phyloP scores from a whole-genome alignment of 1,140 invertebrate species.

The Probaryconus sp. region DNA sequence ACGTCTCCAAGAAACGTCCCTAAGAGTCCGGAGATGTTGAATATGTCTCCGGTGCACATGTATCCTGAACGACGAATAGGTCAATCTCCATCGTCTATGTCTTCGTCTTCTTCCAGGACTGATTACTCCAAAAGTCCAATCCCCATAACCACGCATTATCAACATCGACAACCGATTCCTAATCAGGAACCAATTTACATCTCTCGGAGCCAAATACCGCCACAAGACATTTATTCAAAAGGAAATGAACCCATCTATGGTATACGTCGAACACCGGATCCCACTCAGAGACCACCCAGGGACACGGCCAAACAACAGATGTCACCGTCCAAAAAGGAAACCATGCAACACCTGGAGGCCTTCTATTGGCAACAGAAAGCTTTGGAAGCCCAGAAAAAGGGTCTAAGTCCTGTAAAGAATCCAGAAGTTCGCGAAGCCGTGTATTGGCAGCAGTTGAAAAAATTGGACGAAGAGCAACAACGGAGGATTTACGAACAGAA shows the following conservation, averaged over 20 bases:
- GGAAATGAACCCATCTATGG: conserved; percentile 32
- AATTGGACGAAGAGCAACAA: conserved; percentile 73
- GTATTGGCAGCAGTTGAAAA: conserved; percentile 75
- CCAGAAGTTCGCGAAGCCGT: conserved; percentile 71
- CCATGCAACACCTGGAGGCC: conserved; percentile 71
- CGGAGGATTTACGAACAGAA: conserved; percentile 69
- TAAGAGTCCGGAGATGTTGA: conserved; percentile 33
- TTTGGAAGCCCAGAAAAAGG: conserved; percentile 66
- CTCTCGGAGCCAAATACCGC: conserved; percentile 15
- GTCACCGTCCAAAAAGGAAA: conserved; percentile 71
- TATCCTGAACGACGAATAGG: conserved; percentile 30
- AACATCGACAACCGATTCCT: conserved; percentile 18
- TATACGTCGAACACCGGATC: conserved; percentile 35
- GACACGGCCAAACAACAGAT: conserved; percentile 55
- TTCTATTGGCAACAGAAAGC: conserved; percentile 75
- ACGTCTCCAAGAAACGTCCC: not conserved
- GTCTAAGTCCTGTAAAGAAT: conserved; percentile 45
- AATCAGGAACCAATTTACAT: conserved; percentile 28
- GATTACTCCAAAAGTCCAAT: conserved; percentile 53
- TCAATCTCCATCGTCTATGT: conserved; percentile 41
- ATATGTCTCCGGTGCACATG: too few relatives aligned
- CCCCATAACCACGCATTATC: conserved; percentile 22
- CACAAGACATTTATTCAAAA: conserved; percentile 38
- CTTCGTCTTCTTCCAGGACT: conserved; percentile 41
- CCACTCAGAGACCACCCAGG: conserved; percentile 19